Conservation (phyloP, 1,140 invertebrate genomes). For the Schmidtea mediterranea region DNA sequence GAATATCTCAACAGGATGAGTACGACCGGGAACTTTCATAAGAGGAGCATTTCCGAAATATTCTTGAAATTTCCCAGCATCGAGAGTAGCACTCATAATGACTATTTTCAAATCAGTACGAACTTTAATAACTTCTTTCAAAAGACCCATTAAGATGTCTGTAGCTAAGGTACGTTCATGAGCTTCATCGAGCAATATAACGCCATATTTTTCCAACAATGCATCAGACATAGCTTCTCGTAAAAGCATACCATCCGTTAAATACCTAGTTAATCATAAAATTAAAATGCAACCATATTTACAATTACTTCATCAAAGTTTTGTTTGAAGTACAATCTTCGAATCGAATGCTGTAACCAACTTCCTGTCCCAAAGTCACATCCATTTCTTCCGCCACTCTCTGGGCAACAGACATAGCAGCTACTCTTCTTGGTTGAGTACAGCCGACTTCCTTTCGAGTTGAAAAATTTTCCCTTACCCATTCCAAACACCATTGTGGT, state of each 20-base stretch:
- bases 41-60: constrained; percentile 93
- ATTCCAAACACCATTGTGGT: constrained; percentile 64
- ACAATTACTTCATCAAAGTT: constrained; percentile 46
- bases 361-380: constrained; percentile 75
- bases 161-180: constrained; percentile 93
- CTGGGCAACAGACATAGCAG: constrained; percentile 92
- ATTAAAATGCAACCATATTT: not conserved
- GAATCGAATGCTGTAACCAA: constrained; percentile 95
- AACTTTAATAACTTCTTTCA: constrained; percentile 88
- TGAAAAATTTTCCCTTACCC: constrained; percentile 34
- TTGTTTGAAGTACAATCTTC: constrained; percentile 87
- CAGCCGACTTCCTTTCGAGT: constrained; percentile 60
- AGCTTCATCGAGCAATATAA: constrained; percentile 83
- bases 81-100: constrained; percentile 97
- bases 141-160: constrained; percentile 83
- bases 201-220: constrained; percentile 72
- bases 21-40: constrained; percentile 86
- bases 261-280: constrained; percentile 39
- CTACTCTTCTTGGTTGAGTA: constrained; percentile 83
- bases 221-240: constrained; percentile 97
- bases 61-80: constrained; percentile 93
- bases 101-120: constrained; percentile 76
- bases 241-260: constrained; percentile 98
- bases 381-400: constrained; percentile 98
- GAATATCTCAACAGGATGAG: constrained; percentile 89